These are phyloP conservation scores for Carassius carassius DNA, from an alignment of 2,113 vertebrate species.

Conservation along the genomic window DNA sequence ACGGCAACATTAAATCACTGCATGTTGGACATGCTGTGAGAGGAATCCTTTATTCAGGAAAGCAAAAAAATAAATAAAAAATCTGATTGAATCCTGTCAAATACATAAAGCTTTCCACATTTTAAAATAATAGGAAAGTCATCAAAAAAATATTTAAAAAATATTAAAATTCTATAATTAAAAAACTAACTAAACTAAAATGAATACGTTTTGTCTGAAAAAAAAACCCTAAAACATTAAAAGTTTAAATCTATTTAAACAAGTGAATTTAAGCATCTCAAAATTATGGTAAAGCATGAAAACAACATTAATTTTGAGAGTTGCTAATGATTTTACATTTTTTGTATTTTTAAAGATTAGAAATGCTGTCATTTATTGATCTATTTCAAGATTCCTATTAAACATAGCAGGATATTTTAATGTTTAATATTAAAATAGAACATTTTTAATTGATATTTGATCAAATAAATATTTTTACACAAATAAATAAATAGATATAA, in stretches of 20 bases:
- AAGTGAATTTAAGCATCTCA: not conserved
- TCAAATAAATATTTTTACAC: not conserved
- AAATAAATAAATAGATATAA: not conserved
- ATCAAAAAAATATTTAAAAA: too few relatives aligned
- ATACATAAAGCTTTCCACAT: not conserved
- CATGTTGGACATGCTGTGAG: slow-evolving; percentile 37
- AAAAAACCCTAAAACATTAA: not conserved
- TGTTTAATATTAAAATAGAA: too few relatives aligned
- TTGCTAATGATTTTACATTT: too few relatives aligned
- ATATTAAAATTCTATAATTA: too few relatives aligned
- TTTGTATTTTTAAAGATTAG: not conserved
- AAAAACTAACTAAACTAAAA: too few relatives aligned
- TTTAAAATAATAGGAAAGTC: too few relatives aligned
- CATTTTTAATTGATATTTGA: not conserved
- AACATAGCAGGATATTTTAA: too few relatives aligned
- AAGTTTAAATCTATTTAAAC: not conserved
- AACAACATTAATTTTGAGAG: not conserved
- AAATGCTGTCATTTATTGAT: not conserved
- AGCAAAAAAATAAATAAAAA: not conserved
- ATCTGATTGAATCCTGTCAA: not conserved
- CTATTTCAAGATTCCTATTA: too few relatives aligned
- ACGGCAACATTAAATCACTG: slow-evolving; percentile 48
- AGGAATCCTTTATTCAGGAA: slow-evolving; percentile 43
- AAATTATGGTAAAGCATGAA: not conserved
- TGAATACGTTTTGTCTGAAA: too few relatives aligned